Percentiles rank a stretch among this genome's conserved stretches.
Conservation (phyloP, 2,113 vertebrate genomes). For the Rhinoptilus africanus region DNA sequence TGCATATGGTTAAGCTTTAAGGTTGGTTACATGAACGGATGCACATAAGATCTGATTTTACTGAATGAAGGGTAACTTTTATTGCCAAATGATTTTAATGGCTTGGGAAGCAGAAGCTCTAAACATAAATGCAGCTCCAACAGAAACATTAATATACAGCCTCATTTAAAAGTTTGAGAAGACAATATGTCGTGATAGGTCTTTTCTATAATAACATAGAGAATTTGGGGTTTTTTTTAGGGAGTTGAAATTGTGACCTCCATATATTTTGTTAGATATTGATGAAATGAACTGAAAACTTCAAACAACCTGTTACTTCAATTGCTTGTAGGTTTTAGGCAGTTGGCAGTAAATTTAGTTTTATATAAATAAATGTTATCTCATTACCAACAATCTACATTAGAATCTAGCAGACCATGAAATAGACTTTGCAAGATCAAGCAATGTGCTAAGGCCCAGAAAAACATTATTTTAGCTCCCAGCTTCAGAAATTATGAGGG, state of each 20-base stretch:
- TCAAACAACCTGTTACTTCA: slow-evolving; percentile 37
- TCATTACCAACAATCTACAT: slow-evolving; percentile 77
- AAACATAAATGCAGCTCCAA: neutral
- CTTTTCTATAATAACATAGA: neutral
- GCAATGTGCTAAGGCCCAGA: slow-evolving; percentile 66
- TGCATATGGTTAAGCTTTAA: neutral
- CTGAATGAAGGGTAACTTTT: slow-evolving; percentile 30
- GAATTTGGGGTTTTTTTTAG: neutral
- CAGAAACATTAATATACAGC: neutral
- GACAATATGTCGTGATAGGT: neutral
- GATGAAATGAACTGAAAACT: slow-evolving; percentile 4
- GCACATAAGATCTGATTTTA: slow-evolving; percentile 24
- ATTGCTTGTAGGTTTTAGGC: slow-evolving; percentile 61
- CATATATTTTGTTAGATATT: neutral
- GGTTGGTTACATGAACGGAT: slow-evolving; percentile 4
- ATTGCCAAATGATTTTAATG: slow-evolving; percentile 25
- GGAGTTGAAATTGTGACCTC: neutral
- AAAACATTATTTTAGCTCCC: slow-evolving; percentile 73
- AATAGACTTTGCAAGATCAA: slow-evolving; percentile 80
- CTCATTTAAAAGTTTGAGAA: neutral
- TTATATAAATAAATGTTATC: slow-evolving; percentile 80
- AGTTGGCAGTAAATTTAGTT: slow-evolving; percentile 71
- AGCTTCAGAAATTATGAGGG: slow-evolving; percentile 69
- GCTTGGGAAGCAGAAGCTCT: neutral
- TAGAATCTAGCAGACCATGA: slow-evolving; percentile 79